Base-by-base conservation (phyloP, 2,888 invertebrate species). In the Catocala nupta region DNA sequence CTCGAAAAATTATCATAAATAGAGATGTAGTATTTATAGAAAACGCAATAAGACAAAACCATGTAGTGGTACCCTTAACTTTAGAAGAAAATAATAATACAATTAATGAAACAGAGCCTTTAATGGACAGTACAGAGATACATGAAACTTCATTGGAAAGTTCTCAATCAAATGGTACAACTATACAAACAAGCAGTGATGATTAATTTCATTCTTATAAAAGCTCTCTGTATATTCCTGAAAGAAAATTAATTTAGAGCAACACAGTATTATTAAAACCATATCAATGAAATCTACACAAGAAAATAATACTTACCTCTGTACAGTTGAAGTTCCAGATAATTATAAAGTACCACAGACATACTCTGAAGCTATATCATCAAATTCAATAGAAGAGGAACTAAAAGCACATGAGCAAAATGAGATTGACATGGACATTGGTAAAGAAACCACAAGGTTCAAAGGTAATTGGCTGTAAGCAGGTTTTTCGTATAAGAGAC, bases 11-110 rank as follows among this genome's bases (percentile, higher is more conserved):
- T 16, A 34, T 59, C 9, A 65, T 55, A 36, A 64, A 66, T 52
- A 63, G 70, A 62, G 63, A 69, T 63, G 62, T 69, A 1, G 10
- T 59, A 45, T 63, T 70, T 57, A 25, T 70, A 16, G 66, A 70
- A 64, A 66, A 16, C 10, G 43, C 53, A 53, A 16, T 43, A 25
- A 43, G 10, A 5, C 43, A 53, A 16, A 51, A 51, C 39, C 36
- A 51, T 51, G n/a, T 39, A 51, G 51, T 51, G 5, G n/a, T 51
- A 12, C 39, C 51, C 36, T 34, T 51, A 39, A 51, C 39, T 51
- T 12, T 36, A 36, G 36, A 12, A 36, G 12, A 51, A 39, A 51
- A 9, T 51, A 8, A 51, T 16, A 34, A 36, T 36, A 36, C 5
- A 5, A 36, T 34, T 51, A 51, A 51, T 51, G 36, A 51, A 51